Evolutionary conservation across 2,888 invertebrate genomes (phyloP).

Genomic region (Rhagophthalmus giganteus): DNA sequence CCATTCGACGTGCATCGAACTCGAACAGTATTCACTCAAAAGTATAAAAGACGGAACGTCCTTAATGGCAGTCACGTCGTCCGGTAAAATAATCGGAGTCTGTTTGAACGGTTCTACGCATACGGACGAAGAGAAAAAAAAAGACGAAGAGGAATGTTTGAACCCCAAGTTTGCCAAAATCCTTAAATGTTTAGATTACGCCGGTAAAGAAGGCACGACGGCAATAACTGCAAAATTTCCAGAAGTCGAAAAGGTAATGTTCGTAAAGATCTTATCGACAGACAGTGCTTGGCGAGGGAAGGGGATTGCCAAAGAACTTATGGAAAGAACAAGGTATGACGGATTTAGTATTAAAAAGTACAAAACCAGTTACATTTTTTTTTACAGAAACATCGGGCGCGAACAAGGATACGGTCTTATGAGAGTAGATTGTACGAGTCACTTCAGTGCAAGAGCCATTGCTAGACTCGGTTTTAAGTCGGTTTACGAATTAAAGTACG

Average conservation of each 20-base stretch:
- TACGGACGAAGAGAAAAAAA: conserved; percentile 50
- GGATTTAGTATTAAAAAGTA: background rate
- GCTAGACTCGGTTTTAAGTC: conserved; percentile 71
- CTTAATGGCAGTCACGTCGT: conserved; percentile 62
- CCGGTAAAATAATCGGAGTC: conserved; percentile 58
- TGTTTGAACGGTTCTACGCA: conserved; percentile 45
- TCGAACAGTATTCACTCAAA: conserved; percentile 64
- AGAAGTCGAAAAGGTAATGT: conserved; percentile 58
- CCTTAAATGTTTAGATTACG: conserved; percentile 60
- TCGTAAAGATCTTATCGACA: conserved; percentile 68
- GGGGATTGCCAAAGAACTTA: conserved; percentile 66
- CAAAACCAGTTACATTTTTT: conserved; percentile 13
- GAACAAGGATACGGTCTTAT: conserved; percentile 62
- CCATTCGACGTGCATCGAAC: conserved; percentile 62
- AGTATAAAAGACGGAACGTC: conserved; percentile 63
- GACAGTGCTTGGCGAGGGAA: conserved; percentile 65
- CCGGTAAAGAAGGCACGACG: conserved; percentile 59
- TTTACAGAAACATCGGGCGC: conserved; percentile 63
- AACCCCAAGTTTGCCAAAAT: conserved; percentile 68
- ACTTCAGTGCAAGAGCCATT: conserved; percentile 74
- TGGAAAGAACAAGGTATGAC: conserved; percentile 64
- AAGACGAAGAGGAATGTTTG: conserved; percentile 56
- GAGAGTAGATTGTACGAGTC: conserved; percentile 74
- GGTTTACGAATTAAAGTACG: conserved; percentile 66
- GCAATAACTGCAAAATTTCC: conserved; percentile 60